Evolutionary conservation across 2,888 invertebrate genomes (phyloP).

Genomic region (Polyommatus iphigenia): DNA sequence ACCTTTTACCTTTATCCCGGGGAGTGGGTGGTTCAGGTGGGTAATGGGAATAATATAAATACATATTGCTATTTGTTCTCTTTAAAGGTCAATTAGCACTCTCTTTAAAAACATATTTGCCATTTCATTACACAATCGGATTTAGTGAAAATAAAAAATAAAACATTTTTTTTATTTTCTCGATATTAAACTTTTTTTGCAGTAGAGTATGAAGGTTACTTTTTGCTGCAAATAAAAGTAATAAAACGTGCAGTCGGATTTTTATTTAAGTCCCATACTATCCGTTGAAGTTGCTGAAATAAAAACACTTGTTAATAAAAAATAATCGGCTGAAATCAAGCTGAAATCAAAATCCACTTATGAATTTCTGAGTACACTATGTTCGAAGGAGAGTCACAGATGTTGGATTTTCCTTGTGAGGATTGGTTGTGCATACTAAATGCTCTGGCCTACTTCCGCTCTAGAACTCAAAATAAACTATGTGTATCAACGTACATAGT

Average conservation of each 20-base stretch:
- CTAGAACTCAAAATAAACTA: neutral
- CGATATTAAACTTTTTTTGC: too few relatives aligned
- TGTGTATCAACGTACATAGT: neutral
- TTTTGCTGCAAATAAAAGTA: neutral
- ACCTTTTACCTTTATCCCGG: conserved; percentile 54
- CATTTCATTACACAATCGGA: neutral
- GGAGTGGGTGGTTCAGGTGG: neutral
- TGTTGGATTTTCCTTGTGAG: neutral
- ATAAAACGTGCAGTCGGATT: too few relatives aligned
- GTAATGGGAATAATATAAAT: neutral
- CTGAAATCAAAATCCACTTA: neutral
- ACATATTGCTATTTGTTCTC: neutral
- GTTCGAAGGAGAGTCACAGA: neutral
- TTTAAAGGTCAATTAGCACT: neutral
- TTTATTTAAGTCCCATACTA: neutral
- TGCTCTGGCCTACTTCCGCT: neutral
- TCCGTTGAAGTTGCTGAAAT: conserved; percentile 7
- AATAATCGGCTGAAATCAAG: neutral
- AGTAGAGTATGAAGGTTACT: neutral
- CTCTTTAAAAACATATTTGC: neutral
- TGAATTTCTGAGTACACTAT: neutral
- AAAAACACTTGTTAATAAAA: neutral
- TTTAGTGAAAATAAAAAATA: too few relatives aligned
- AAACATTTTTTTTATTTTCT: too few relatives aligned
- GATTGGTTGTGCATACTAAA: neutral